Base-by-base conservation (phyloP, 2,797 vertebrate species). In the Amphiprion clarkii region DNA sequence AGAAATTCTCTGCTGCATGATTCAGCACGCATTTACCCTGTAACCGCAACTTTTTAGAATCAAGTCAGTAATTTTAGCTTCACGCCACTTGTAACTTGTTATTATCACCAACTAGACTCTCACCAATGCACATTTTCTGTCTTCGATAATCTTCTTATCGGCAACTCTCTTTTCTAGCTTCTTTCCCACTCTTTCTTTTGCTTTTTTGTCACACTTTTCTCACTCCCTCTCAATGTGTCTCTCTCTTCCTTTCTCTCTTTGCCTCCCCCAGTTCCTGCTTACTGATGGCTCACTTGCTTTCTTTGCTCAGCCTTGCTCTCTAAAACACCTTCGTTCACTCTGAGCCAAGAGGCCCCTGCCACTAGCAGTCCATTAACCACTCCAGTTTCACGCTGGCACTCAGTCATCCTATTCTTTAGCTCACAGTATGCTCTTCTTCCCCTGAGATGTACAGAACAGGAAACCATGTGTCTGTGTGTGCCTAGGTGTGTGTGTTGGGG, bases 301-400 rank as follows among this genome's bases (percentile, higher is more conserved):
- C 31, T n/a, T 78, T 63, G 29, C 49, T 72, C 53, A 60, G 58
- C 67, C 56, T 62, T 64, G 10, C 70, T 74, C 73, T 77, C 66
- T 66, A 71, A 84, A 83, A 85, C 81, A 78, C 68, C 67, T 61
- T 48, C 0, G 48, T 83, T 86, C 79, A 86, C 19, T 65, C 61
- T 33, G 65, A 81, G 79, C 80, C 84, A 87, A 89, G 76, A 69
- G 79, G 78, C 79, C 86, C 76, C 84, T 76, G 71, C 62, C 67
- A 83, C 82, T 66, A 79, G 61, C 77, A 87, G 73, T 85, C 82
- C 80, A 91, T 90, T 90, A 89, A 85, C 67, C 83, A 89, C 87
- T 90, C 85, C 78, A 87, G 87, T 91, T 92, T 90, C 91, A 87
- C 40, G 49, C 81, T 85, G 83, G 81, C 88, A 84, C 82, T 70